Conservation (phyloP, 1,140 invertebrate species). For the Lordiphosa collinella region DNA sequence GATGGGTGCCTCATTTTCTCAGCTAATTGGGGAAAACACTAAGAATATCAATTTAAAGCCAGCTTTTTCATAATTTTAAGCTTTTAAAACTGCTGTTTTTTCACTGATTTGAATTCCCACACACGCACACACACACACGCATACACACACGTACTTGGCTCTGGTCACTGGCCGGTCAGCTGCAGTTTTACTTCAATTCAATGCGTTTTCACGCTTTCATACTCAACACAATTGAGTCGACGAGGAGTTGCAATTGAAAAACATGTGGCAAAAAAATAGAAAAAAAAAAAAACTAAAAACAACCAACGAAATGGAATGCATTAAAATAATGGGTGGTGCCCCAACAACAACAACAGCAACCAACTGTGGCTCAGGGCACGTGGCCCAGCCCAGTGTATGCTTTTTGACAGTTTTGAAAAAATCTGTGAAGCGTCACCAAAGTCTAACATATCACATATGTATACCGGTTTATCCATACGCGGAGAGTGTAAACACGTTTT, state of each 20-base stretch:
- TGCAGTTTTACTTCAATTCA: conserved; percentile 30
- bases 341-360: not conserved
- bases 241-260: conserved; percentile 34
- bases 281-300: not conserved
- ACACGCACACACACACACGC: conserved; percentile 30
- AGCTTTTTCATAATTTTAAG: too few relatives aligned
- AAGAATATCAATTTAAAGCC: too few relatives aligned
- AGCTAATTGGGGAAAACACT: too few relatives aligned
- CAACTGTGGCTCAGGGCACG: not conserved
- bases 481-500: conserved; percentile 53
- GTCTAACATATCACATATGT: conserved; percentile 37
- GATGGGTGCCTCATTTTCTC: too few relatives aligned
- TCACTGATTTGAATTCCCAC: conserved; percentile 49
- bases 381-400: not conserved
- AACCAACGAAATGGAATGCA: conserved; percentile 20
- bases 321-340: conserved; percentile 1
- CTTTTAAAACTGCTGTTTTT: not conserved
- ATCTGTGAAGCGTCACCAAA: conserved; percentile 65
- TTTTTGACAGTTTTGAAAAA: conserved; percentile 16
- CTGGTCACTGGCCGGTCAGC: conserved; percentile 44
- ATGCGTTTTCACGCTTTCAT: conserved; percentile 60
- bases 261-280: conserved; percentile 16
- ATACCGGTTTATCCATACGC: conserved; percentile 49
- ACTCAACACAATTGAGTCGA: conserved; percentile 46
- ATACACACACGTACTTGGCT: conserved; percentile 5